These are phyloP conservation scores for Zoanthus sansibaricus DNA, from an alignment of 92 coral and sea anemone genomes.

Conservation along the genomic window DNA sequence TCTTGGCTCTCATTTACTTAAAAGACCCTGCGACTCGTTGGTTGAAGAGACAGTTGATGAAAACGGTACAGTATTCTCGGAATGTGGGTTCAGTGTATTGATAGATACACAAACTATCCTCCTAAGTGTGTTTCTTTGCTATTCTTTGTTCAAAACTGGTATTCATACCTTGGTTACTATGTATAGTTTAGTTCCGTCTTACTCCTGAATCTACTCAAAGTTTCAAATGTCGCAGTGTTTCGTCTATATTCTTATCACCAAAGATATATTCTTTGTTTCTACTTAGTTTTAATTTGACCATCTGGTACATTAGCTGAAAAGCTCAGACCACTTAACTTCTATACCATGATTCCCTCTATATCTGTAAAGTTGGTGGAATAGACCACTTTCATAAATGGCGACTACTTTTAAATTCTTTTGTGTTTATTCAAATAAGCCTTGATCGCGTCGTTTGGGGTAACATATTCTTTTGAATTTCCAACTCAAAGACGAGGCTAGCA, in stretches of 20 bases:
- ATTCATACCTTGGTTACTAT: background rate
- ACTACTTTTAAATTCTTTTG: too few relatives aligned
- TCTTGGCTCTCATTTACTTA: background rate
- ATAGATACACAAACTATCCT: background rate
- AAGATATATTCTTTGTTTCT: background rate
- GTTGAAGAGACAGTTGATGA: background rate
- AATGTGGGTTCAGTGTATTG: background rate
- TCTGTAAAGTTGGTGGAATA: background rate
- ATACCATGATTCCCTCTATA: background rate
- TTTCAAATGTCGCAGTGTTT: background rate
- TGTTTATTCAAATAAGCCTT: too few relatives aligned
- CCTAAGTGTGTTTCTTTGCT: background rate
- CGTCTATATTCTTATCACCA: background rate
- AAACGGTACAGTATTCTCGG: background rate
- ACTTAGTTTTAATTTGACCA: background rate
- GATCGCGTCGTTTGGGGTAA: too few relatives aligned
- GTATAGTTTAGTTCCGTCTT: background rate
- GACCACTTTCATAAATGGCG: too few relatives aligned
- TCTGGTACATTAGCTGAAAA: background rate
- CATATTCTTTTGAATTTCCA: too few relatives aligned
- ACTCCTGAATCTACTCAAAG: background rate
- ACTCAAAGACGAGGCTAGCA: too few relatives aligned
- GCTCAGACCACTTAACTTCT: background rate
- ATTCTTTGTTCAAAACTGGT: too few relatives aligned
- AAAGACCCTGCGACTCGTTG: slow-evolving; percentile 25